Base-by-base conservation (phyloP, 2,888 invertebrate genomes). In the Eulithis prunata region DNA sequence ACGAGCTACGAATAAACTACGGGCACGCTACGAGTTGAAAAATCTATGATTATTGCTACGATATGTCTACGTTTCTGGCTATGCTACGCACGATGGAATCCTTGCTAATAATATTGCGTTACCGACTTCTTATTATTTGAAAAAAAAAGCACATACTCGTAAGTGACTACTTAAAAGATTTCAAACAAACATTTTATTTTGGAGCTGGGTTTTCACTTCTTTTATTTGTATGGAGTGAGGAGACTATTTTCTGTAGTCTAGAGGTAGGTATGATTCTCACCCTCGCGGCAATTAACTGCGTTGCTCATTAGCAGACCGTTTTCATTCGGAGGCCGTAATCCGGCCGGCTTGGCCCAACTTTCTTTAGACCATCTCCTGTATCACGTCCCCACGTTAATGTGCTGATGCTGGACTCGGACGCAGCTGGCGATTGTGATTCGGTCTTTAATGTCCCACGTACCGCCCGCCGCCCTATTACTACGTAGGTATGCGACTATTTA, bases 291-390 rank as follows among this genome's bases (percentile, higher is more conserved):
- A 89, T 90, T 89, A 90, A 88, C 85, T 86, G 85, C 85, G 82
- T 82, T 83, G 84, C 88, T 91, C 90, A 90, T 90, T 90, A 90
- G 84, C 87, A 87, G 86, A 77, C 84, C 85, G 87, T 90, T 90
- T 83, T 84, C 89, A 89, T 90, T 88, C 90, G 81, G 79, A 68
- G 78, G 75, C 79, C 87, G 89, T 87, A 87, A 88, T 86, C 88
- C 83, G 70, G 73, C 74, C 76, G 75, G 77, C 78, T 78, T 76
- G 73, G 78, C 74, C 75, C 75, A 85, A 86, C 80, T 84, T 86
- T 88, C 85, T 86, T 86, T 83, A 78, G 78, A 82, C 80, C 78
- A 80, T 79, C 82, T 85, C 82, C 84, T 84, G 81, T 85, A 71
- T 69, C 73, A 71, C 73, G 78, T 76, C 75, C 73, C 69, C 62